These are phyloP conservation scores for Augiades crinisus DNA, from an alignment of 2,888 invertebrate species.

Conservation along the genomic window DNA sequence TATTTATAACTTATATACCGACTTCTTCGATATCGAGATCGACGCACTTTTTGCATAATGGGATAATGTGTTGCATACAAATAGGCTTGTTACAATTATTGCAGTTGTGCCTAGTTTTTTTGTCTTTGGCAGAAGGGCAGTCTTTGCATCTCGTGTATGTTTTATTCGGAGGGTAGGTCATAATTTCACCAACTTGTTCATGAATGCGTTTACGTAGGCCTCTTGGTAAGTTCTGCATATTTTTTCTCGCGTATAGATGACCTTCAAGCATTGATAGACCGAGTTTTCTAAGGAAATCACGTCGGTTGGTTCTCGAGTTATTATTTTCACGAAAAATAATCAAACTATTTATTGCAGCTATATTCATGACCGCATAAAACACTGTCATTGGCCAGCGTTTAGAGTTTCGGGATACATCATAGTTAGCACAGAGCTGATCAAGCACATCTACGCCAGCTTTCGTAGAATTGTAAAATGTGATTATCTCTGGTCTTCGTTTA, in stretches of 20 bases:
- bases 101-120: conserved; percentile 26
- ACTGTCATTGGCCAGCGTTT: conserved; percentile 23
- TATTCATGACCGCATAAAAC: conserved; percentile 19
- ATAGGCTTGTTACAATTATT: conserved; percentile 27
- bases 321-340: conserved; percentile 2
- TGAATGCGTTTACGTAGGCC: conserved; percentile 17
- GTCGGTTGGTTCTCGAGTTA: not conserved
- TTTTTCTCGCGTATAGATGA: conserved; percentile 17
- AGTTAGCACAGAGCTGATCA: conserved; percentile 14
- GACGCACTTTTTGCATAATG: conserved; percentile 28
- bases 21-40: too few species aligned
- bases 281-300: conserved; percentile 23
- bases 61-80: conserved; percentile 28
- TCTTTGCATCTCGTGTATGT: conserved; percentile 24
- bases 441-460: conserved; percentile 25
- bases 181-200: conserved; percentile 23
- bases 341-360: conserved; percentile 10
- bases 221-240: conserved; percentile 21
- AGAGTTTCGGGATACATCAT: conserved; percentile 21
- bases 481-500: conserved; percentile 24
- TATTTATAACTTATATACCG: too few species aligned
- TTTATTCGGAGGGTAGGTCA: conserved; percentile 20
- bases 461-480: conserved; percentile 23
- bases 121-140: conserved; percentile 26
- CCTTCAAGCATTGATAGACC: conserved; percentile 23